Conservation (phyloP, 2,797 vertebrate genomes). For the Catostomus latipinnis region DNA sequence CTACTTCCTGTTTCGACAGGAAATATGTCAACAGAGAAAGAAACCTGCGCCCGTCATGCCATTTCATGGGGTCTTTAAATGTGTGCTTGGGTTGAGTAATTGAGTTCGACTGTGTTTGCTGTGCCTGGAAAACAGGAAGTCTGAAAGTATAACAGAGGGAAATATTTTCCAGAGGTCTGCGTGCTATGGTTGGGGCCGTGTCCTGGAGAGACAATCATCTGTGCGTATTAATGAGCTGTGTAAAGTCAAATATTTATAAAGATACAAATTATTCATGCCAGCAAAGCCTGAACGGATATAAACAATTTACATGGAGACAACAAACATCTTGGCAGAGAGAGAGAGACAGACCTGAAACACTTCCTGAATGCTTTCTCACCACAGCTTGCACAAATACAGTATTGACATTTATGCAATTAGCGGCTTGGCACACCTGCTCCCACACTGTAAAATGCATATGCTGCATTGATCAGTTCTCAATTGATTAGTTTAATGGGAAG, state of each 20-base stretch:
- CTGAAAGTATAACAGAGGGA: neutral
- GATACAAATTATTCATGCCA: conserved; percentile 82
- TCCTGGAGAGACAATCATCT: conserved; percentile 61
- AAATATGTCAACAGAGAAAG: too few species aligned
- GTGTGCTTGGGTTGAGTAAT: neutral
- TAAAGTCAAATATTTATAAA: conserved; percentile 84
- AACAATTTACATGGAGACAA: conserved; percentile 81
- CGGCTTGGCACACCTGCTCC: conserved; percentile 78
- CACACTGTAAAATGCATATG: conserved; percentile 65
- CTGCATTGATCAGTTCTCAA: conserved; percentile 55
- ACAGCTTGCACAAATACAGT: conserved; percentile 55
- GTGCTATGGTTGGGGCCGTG: conserved; percentile 53
- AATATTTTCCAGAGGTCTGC: conserved; percentile 23
- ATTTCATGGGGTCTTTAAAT: too few species aligned
- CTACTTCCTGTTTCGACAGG: too few species aligned
- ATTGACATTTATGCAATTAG: conserved; percentile 83
- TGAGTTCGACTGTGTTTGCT: neutral
- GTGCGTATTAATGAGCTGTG: conserved; percentile 80
- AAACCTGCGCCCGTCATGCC: too few species aligned
- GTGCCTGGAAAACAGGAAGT: neutral
- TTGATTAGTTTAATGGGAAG: conserved; percentile 14
- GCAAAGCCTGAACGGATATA: conserved; percentile 80
- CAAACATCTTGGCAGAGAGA: conserved; percentile 68
- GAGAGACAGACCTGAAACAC: neutral
- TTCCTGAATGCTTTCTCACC: conserved; percentile 3